phyloP scores from a whole-genome alignment of 2,888 invertebrate species.

The Melieria picta region DNA sequence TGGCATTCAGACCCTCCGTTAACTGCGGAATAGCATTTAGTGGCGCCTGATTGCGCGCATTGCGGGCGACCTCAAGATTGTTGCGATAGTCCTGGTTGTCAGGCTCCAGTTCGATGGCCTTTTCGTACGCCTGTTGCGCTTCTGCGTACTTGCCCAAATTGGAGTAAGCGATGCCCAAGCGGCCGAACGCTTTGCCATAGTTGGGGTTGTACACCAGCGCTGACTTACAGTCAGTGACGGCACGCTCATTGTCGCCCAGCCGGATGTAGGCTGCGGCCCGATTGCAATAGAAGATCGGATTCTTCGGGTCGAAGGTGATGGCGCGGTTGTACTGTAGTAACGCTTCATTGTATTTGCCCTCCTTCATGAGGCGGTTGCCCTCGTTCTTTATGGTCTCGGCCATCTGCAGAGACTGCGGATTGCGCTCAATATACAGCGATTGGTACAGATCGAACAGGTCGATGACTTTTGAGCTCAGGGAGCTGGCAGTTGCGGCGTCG shows the following conservation, averaged over 20 bases:
- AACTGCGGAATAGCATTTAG: constrained; percentile 49
- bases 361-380: constrained; percentile 90
- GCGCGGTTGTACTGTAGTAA: constrained; percentile 86
- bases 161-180: constrained; percentile 86
- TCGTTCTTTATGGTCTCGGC: constrained; percentile 89
- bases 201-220: constrained; percentile 89
- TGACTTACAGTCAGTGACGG: constrained; percentile 89
- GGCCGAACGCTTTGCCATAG: constrained; percentile 95
- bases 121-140: constrained; percentile 86
- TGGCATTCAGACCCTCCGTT: constrained; percentile 54
- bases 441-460: constrained; percentile 67
- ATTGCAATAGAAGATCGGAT: constrained; percentile 97
- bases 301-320: constrained; percentile 84
- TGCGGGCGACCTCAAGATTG: constrained; percentile 84
- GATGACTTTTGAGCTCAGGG: constrained; percentile 43
- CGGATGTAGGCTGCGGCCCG: constrained; percentile 96
- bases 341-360: constrained; percentile 82
- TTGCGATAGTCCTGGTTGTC: constrained; percentile 89
- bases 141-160: constrained; percentile 84
- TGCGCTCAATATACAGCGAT: constrained; percentile 64
- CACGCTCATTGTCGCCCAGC: constrained; percentile 82
- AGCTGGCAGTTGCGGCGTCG: constrained; percentile 1
- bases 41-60: constrained; percentile 50
- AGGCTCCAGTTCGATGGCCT: constrained; percentile 91
- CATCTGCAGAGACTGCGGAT: constrained; percentile 70